Base-by-base conservation (phyloP, 1,140 invertebrate genomes). In the Ceratoteleas bidentatus region DNA sequence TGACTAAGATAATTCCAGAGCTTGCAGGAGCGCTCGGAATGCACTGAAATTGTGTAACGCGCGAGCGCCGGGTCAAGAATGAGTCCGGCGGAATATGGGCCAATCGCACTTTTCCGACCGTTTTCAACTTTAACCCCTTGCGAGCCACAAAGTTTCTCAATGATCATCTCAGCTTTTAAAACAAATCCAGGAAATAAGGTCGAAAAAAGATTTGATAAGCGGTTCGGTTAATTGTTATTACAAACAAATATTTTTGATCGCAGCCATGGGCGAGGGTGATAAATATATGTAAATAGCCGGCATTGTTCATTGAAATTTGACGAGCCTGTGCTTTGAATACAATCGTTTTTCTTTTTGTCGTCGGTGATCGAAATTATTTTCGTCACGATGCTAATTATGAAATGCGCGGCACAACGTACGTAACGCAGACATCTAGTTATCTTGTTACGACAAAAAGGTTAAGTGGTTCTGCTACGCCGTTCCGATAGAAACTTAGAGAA, bases 361-460 rank as follows among this genome's bases (percentile, higher is more conserved):
- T 58, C 15, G 33, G 43, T 40, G 36, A 53, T 56, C 50, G 45
- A 49, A 68, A 52, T 13, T 49, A 45, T 60, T 40, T 66, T 68
- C 47, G 45, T 62, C 47, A 47, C 34, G 43, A 69, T 16, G 50
- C 57, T 69, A 69, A 77, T 77, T 64, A 77, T 69, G 65, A 77
- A 77, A 77, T 43, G 61, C 16, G 14, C 57, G 11, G 38, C 50
- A 72, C 40, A 62, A 52, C 50, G 47, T 75, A 81, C 64, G 58
- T 70, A 69, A 74, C 64, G 57, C 32, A 81, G 60, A 81, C 72
- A 58, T 80, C 69, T 81, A 81, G 72, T 81, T 81, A 81, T 72
- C 65, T 76, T 61, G 72, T 81, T 70, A 76, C 79, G 79, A 81
- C 79, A 81, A 76, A 81, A 81, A 81, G 79, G 72, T 76, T 81